Conservation (phyloP, 2,888 invertebrate genomes). For the Pheosia tremula region DNA sequence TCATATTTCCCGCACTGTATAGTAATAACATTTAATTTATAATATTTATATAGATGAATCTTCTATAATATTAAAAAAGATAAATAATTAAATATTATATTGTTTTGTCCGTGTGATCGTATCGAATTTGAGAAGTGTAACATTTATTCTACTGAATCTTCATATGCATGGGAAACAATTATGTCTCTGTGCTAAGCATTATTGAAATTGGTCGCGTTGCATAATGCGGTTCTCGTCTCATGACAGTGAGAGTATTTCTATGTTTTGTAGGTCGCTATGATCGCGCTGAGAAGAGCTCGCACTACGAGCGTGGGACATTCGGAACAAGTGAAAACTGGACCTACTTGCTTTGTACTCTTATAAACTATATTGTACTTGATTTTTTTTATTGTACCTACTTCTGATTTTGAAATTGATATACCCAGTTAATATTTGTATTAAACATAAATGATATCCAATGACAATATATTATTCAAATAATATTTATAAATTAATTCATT, state of each 20-base stretch:
- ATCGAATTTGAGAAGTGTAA: not conserved
- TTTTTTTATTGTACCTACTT: too few species aligned
- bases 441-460: too few species aligned
- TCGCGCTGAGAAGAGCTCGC: conserved; percentile 44
- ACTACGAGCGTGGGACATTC: conserved; percentile 51
- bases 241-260: conserved; percentile 76
- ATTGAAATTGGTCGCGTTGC: conserved; percentile 35
- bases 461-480: too few species aligned
- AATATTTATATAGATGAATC: too few species aligned
- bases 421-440: too few species aligned
- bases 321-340: conserved; percentile 61
- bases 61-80: too few species aligned
- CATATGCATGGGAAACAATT: conserved; percentile 15
- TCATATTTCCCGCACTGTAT: too few species aligned
- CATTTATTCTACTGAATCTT: not conserved
- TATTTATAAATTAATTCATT: too few species aligned
- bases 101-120: too few species aligned
- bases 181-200: conserved; percentile 17
- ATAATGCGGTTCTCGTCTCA: conserved; percentile 40
- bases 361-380: not conserved
- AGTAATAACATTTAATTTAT: too few species aligned
- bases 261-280: conserved; percentile 71
- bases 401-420: too few species aligned
- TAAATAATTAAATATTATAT: too few species aligned
- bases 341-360: conserved; percentile 5